Conservation (phyloP, 2,888 invertebrate species). For the Aromia moschata region DNA sequence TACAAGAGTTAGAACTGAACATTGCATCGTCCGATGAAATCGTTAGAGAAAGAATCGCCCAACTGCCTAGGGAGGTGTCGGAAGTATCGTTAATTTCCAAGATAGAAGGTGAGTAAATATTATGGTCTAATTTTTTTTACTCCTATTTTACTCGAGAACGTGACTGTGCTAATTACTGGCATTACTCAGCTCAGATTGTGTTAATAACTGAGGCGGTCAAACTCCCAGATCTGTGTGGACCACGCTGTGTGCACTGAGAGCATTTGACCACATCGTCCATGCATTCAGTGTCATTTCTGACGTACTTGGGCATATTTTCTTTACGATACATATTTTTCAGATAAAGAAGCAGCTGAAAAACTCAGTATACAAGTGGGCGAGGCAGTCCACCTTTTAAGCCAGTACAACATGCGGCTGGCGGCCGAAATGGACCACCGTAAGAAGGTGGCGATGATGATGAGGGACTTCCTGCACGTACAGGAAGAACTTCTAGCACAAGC, state of each 20-base stretch:
- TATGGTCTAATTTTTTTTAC: too few relatives aligned
- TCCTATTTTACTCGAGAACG: too few relatives aligned
- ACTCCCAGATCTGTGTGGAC: too few relatives aligned
- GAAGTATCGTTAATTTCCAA: constrained; percentile 88
- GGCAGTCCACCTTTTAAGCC: constrained; percentile 84
- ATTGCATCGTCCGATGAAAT: constrained; percentile 95
- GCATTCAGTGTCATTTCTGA: too few relatives aligned
- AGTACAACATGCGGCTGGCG: constrained; percentile 87
- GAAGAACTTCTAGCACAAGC: constrained; percentile 86
- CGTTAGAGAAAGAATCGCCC: constrained; percentile 91
- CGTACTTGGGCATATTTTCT: too few relatives aligned
- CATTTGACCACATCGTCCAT: too few relatives aligned
- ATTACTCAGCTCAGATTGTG: too few relatives aligned
- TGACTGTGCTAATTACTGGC: too few relatives aligned
- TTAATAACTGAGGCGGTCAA: too few relatives aligned
- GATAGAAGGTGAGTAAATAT: constrained; percentile 77
- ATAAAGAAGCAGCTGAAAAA: constrained; percentile 81
- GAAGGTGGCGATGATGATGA: constrained; percentile 84
- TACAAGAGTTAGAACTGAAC: constrained; percentile 88
- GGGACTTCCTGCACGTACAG: constrained; percentile 88
- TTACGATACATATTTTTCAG: too few relatives aligned
- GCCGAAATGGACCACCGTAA: constrained; percentile 91
- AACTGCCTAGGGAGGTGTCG: constrained; percentile 92
- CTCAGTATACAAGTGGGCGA: constrained; percentile 86
- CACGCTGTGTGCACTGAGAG: too few relatives aligned